These are phyloP conservation scores for Auanema sp. DNA, from an alignment of 2,888 invertebrate species.

Conservation along the genomic window DNA sequence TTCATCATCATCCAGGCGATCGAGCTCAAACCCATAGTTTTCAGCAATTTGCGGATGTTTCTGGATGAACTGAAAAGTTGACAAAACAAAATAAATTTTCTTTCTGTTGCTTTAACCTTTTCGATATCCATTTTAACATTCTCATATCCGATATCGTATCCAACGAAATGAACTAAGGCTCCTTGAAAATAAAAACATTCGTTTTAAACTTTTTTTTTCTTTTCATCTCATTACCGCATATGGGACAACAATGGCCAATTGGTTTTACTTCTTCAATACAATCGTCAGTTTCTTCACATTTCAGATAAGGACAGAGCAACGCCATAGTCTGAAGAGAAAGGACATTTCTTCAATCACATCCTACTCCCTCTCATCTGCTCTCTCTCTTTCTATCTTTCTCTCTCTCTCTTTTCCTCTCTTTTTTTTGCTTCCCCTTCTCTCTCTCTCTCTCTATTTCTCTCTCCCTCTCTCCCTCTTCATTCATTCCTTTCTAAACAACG, in stretches of 20 bases:
- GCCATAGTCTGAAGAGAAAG: slow-evolving; percentile 29
- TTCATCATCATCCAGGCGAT: slow-evolving; percentile 1
- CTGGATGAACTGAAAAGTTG: too few relatives aligned
- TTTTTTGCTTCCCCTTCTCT: too few relatives aligned
- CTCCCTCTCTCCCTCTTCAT: background rate
- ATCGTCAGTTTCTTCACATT: slow-evolving; percentile 15
- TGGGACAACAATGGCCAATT: slow-evolving; percentile 41
- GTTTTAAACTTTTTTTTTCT: slow-evolving; percentile 4
- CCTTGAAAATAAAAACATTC: slow-evolving; percentile 3
- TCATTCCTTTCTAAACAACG: background rate
- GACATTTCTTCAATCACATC: background rate
- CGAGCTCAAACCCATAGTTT: background rate
- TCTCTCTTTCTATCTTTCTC: too few relatives aligned
- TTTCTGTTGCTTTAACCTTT: background rate
- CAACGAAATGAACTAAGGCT: slow-evolving; percentile 14
- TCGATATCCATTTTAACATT: background rate
- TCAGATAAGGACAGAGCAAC: slow-evolving; percentile 29
- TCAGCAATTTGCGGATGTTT: too few relatives aligned
- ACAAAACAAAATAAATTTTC: too few relatives aligned
- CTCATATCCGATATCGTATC: background rate
- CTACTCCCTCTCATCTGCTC: background rate
- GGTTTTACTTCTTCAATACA: slow-evolving; percentile 31
- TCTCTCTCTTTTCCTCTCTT: background rate
- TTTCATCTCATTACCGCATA: slow-evolving; percentile 29
- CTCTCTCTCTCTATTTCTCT: background rate